Evolutionary conservation across 2,113 vertebrate species (phyloP).

Genomic region (Cettia cetti): DNA sequence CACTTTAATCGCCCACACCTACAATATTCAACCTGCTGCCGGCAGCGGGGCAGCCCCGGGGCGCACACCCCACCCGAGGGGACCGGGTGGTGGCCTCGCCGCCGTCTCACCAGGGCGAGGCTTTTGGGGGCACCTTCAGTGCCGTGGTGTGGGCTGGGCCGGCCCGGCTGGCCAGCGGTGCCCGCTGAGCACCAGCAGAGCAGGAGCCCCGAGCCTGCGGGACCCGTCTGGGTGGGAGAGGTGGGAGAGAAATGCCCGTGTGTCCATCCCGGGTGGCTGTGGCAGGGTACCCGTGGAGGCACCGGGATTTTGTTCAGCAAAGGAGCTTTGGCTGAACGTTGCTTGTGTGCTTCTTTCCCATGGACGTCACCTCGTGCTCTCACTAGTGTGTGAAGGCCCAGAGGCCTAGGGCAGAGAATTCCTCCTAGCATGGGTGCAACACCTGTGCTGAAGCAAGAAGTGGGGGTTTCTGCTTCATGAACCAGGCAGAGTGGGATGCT

Average conservation of each 20-base stretch:
- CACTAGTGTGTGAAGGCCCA: accelerated
- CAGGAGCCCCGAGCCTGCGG: not conserved
- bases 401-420: not conserved
- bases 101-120: not conserved
- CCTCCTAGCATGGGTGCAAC: accelerated
- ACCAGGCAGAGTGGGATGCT: not conserved
- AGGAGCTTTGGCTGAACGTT: not conserved
- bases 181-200: not conserved
- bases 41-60: slow-evolving; percentile 88
- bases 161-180: not conserved
- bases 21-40: slow-evolving; percentile 99
- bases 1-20: slow-evolving; percentile 98
- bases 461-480: accelerated
- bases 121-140: not conserved
- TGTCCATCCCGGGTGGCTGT: accelerated
- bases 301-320: not conserved
- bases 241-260: accelerated
- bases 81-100: not conserved
- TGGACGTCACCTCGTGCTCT: accelerated
- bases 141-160: not conserved
- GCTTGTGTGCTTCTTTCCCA: accelerated
- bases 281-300: not conserved
- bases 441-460: not conserved
- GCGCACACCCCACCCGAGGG: slow-evolving; percentile 74
- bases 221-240: accelerated